Conservation (phyloP, 1,140 invertebrate genomes). For the Batillaria attramentaria region DNA sequence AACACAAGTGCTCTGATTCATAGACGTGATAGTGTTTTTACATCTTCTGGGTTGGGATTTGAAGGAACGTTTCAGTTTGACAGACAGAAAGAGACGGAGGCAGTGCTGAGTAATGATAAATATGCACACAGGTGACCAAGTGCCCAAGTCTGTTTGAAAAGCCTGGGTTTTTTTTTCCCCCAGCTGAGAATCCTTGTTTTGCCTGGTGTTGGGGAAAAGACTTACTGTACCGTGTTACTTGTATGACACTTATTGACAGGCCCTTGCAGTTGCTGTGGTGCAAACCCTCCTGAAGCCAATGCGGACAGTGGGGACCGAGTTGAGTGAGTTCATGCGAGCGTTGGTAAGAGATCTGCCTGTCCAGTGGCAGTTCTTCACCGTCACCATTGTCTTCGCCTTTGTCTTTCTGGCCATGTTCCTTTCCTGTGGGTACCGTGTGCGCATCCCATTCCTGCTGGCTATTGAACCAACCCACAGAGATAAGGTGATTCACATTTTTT, state of each 20-base stretch:
- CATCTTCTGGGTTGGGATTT: too few relatives aligned
- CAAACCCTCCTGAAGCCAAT: conserved; percentile 55
- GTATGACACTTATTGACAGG: conserved; percentile 50
- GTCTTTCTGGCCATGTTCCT: conserved; percentile 55
- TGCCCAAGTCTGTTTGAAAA: too few relatives aligned
- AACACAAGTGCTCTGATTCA: too few relatives aligned
- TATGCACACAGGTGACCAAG: too few relatives aligned
- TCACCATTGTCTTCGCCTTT: conserved; percentile 42
- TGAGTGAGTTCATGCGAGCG: conserved; percentile 52
- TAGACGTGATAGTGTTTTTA: too few relatives aligned
- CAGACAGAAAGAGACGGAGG: too few relatives aligned
- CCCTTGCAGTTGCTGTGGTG: conserved; percentile 56
- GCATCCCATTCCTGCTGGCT: conserved; percentile 54
- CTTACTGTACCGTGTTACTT: conserved; percentile 9
- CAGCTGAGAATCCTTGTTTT: too few relatives aligned
- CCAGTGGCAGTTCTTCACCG: conserved; percentile 51
- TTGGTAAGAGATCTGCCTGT: conserved; percentile 56
- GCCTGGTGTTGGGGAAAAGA: background rate
- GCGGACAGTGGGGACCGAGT: conserved; percentile 53
- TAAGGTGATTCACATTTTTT: conserved; percentile 20
- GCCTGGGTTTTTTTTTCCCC: too few relatives aligned
- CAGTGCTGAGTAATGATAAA: too few relatives aligned
- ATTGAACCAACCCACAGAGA: conserved; percentile 43
- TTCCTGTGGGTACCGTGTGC: conserved; percentile 55
- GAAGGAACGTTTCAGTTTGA: too few relatives aligned